Evolutionary conservation across 2,113 vertebrate species (phyloP).

Genomic region (Podiceps cristatus): DNA sequence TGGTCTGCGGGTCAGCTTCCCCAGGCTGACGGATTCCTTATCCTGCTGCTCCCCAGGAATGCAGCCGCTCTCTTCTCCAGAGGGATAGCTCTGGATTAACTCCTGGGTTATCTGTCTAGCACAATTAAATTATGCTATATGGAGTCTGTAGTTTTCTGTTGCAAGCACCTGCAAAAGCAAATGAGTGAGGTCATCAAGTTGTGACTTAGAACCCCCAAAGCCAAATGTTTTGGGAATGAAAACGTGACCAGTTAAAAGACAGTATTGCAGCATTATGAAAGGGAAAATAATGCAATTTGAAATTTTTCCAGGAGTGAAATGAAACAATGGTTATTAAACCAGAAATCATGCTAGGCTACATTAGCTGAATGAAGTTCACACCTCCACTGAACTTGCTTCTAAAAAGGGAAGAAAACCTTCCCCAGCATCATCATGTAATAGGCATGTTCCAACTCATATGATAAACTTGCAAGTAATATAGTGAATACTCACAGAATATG

Average conservation of each 20-base stretch:
- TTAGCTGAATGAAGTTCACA: not conserved
- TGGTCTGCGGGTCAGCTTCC: fast-evolving
- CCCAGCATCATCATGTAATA: not conserved
- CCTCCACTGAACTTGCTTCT: not conserved
- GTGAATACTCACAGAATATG: not conserved
- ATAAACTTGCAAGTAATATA: not conserved
- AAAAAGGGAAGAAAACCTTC: not conserved
- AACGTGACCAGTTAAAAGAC: not conserved
- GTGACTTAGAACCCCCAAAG: not conserved
- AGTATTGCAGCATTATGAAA: not conserved
- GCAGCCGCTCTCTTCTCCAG: not conserved
- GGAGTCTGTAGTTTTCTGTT: not conserved
- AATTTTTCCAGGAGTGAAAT: not conserved
- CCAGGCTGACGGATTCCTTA: not conserved
- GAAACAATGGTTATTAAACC: not conserved
- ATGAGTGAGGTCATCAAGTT: not conserved
- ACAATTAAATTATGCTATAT: not conserved
- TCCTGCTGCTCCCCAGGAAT: not conserved
- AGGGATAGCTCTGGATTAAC: not conserved
- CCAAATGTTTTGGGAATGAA: not conserved
- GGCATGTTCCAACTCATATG: not conserved
- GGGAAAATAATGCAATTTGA: not conserved
- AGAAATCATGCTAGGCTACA: not conserved
- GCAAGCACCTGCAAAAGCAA: not conserved
- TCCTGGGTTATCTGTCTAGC: not conserved